Percentiles rank a stretch among this genome's conserved stretches.
phyloP scores from a whole-genome alignment of 2,888 invertebrate genomes.

The Chesias legatella region DNA sequence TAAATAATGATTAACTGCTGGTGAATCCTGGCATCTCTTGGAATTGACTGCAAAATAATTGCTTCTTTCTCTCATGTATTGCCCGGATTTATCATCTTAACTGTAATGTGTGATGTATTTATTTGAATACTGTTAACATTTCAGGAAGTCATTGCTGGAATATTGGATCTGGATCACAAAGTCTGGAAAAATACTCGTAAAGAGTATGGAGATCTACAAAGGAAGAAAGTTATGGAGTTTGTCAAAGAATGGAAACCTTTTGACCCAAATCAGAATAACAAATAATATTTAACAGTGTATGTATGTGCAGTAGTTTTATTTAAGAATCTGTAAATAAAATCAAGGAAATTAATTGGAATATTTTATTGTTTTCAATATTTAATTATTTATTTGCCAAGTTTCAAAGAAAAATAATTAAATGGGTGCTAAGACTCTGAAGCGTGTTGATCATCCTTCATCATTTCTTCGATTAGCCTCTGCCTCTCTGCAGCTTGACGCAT shows the following conservation, averaged over 20 bases:
- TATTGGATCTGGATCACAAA: conserved; percentile 92
- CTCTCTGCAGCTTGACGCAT: conserved; percentile 92
- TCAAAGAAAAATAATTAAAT: no score
- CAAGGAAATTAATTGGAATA: no score
- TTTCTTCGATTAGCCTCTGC: conserved; percentile 86
- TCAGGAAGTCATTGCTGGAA: conserved; percentile 96
- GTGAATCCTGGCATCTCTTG: no score
- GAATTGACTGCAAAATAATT: no score
- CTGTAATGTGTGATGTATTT: not conserved
- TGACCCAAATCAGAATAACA: conserved; percentile 69
- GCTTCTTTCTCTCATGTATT: no score
- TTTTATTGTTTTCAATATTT: no score
- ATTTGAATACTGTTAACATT: conserved; percentile 27
- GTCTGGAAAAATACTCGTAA: conserved; percentile 91
- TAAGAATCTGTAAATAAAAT: no score
- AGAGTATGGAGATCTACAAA: conserved; percentile 87
- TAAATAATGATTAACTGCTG: no score
- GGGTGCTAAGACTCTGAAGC: not conserved
- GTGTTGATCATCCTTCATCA: conserved; percentile 81
- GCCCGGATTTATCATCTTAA: conserved; percentile 3
- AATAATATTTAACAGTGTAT: conserved; percentile 13
- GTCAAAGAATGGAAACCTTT: conserved; percentile 85
- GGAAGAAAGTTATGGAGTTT: conserved; percentile 87
- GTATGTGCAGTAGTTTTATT: no score
- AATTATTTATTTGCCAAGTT: no score